These are phyloP conservation scores for Erythrolamprus reginae DNA, from an alignment of 2,113 vertebrate species.

Conservation along the genomic window DNA sequence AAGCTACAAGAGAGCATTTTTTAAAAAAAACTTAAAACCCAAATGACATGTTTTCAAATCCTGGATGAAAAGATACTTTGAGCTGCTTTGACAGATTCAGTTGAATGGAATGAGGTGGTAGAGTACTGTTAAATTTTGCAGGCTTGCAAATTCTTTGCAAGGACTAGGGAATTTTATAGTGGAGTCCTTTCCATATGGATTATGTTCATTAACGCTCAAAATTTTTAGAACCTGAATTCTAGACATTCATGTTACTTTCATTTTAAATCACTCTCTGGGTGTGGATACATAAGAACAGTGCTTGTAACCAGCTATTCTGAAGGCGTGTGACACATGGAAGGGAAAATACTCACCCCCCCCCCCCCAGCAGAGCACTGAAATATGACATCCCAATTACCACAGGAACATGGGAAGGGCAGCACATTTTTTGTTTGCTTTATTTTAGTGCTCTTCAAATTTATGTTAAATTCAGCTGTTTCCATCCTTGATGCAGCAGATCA, in stretches of 20 bases:
- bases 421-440: conserved; percentile 19
- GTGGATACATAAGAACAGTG: neutral
- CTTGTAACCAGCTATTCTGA: conserved; percentile 5
- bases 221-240: neutral
- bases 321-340: conserved; percentile 1
- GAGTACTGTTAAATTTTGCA: neutral
- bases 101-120: conserved; percentile 2
- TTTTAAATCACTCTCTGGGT: neutral
- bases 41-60: conserved; percentile 14
- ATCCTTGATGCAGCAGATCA: conserved; percentile 41
- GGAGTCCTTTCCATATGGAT: neutral
- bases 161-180: neutral
- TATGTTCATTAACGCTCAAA: neutral
- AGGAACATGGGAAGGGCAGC: conserved; percentile 25
- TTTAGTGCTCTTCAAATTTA: conserved; percentile 29
- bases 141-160: conserved; percentile 9
- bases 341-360: conserved; percentile 1
- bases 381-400: neutral
- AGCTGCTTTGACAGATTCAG: conserved; percentile 36
- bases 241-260: neutral
- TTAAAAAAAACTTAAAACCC: conserved; percentile 14
- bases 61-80: conserved; percentile 13
- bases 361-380: conserved; percentile 6
- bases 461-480: conserved; percentile 36
- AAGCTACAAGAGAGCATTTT: neutral